Evolutionary conservation across 2,797 vertebrate species (phyloP).

Genomic region (Notamacropus eugenii): DNA sequence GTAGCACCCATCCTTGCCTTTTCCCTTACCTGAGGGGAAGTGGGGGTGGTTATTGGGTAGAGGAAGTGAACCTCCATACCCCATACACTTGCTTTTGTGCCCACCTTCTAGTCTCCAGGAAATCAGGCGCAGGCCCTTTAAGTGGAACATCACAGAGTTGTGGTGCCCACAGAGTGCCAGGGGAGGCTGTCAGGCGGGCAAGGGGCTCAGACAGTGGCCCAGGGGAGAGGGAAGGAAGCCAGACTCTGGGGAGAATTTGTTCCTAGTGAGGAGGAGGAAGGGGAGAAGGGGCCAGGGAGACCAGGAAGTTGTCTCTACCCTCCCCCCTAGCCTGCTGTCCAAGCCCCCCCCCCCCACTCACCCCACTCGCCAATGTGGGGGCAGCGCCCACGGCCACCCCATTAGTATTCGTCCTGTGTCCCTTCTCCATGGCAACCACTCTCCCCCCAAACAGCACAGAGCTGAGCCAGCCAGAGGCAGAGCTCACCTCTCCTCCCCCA

Average conservation of each 20-base stretch:
- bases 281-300: constrained; percentile 16
- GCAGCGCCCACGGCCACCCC: constrained; percentile 55
- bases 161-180: background rate
- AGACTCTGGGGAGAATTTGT: background rate
- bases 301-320: constrained; percentile 54
- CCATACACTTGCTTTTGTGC: background rate
- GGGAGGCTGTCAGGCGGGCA: constrained; percentile 33
- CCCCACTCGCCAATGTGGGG: constrained; percentile 20
- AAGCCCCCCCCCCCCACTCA: background rate
- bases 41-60: background rate
- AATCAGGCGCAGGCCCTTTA: constrained; percentile 6
- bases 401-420: constrained; percentile 79
- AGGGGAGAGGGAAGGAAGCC: constrained; percentile 31
- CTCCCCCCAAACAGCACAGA: constrained; percentile 34
- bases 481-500: constrained; percentile 76
- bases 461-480: constrained; percentile 63
- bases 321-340: constrained; percentile 19
- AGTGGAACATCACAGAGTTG: constrained; percentile 9
- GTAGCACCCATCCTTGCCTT: background rate
- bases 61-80: background rate
- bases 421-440: constrained; percentile 79
- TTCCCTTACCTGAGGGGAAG: background rate
- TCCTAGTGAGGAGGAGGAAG: constrained; percentile 1
- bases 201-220: background rate
- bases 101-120: background rate